phyloP scores from a whole-genome alignment of 2,113 vertebrate species.

The Antigone vipio region DNA sequence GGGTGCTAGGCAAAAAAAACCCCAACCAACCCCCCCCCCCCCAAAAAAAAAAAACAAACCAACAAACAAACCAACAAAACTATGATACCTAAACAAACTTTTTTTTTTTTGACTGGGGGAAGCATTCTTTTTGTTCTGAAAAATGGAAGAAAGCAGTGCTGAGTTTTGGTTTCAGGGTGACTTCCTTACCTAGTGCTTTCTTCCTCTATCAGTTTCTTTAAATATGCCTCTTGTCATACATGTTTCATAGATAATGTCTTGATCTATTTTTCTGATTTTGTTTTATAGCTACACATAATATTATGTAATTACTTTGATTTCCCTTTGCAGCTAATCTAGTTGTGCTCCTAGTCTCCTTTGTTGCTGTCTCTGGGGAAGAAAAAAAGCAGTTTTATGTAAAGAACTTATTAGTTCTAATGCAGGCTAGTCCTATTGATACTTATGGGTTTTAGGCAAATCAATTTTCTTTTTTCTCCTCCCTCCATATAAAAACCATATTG shows the following conservation, averaged over 20 bases:
- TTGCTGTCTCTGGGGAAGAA: neutral
- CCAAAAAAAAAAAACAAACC: neutral
- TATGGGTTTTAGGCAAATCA: neutral
- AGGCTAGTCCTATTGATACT: neutral
- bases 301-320: neutral
- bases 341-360: neutral
- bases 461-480: neutral
- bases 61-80: no score
- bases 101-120: neutral
- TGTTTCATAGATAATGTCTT: neutral
- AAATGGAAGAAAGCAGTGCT: neutral
- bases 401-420: neutral
- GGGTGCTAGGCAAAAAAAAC: neutral
- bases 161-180: neutral
- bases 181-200: neutral
- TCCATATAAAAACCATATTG: neutral
- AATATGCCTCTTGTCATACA: accelerated
- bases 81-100: neutral
- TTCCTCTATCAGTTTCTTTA: neutral
- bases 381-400: neutral
- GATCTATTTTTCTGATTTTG: neutral
- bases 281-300: neutral
- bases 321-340: neutral
- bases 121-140: neutral
- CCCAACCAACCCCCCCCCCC: no score